Evolutionary conservation across 2,113 vertebrate genomes (phyloP), one percentile per base, ranked within the genome.

Genomic region (Theristicus caerulescens): DNA sequence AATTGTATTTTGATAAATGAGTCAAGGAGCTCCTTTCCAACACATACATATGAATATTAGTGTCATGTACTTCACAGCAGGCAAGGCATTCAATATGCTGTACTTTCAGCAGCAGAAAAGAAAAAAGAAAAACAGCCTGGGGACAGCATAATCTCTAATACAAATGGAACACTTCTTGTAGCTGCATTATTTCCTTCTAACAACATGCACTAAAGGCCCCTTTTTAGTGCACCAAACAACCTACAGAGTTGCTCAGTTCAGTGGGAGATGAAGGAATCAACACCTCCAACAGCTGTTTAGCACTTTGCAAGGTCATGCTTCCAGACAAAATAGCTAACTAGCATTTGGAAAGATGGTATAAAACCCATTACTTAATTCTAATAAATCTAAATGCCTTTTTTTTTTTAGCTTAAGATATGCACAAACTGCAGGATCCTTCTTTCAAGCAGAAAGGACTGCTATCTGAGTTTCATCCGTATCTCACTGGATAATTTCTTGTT

Each of bases 11-110:
- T 94, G 78, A 87, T 64, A 90, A 96, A 78, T 72, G 79, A 90
- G 67, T 79, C 82, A 95, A 85, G 51, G 31, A 95, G 46, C 18
- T 65, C 15, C 86, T 71, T 90, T 96, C 95, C 94, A 95, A 91
- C 32, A 94, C 40, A 96, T 10, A 84, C 84, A 91, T 7, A 52
- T 44, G 86, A 94, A 58, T 84, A 91, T 34, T 62, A 61, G 25
- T 38, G 73, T 72, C 54, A 82, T 21, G 65, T 65, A 91, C 57
- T 84, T 87, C 81, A 79, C 73, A 89, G 77, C 82, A 88, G 57
- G 83, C 46, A 82, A 86, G 24, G 15, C 36, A 54, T 16, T 79
- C 86, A 81, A 13, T 36, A 59, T 8, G 34, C 12, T 94, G 58
- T 44, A 38, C 31, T 89, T 94, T 46, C 44, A 91, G 11, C 36